Evolutionary conservation across 92 coral and sea anemone species (phyloP), one percentile per base, ranked within the genome.

Genomic region (Pocillopora meandrina): DNA sequence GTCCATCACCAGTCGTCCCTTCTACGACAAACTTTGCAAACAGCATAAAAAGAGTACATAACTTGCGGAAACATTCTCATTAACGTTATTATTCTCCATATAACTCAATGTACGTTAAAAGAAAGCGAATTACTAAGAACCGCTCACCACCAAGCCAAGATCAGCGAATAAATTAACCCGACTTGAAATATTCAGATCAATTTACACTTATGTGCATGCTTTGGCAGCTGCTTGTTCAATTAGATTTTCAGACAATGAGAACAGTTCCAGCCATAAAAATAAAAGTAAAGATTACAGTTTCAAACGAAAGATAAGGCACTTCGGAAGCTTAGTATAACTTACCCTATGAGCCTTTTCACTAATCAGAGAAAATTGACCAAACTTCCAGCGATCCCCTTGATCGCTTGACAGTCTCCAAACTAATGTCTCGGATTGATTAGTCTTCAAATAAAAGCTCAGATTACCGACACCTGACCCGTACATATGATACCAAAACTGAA

Each of bases 401-500:
- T 87, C 64, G 56, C 88, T 88, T 5, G 56, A 19, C 31, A 58
- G 72, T 12, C 63, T 68, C 93, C 93, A 90, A 20, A 87, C 90
- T 11, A 77, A 16, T 2, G 17, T 56, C 26, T 82, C 86, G 61
- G 93, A 73, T 56, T 86, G 70, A 71, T 87, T 87, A 52, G 90
- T 86, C 57, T 65, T 75, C 19, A 78, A 17, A 16, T 81, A 60
- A 17, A 90, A 76, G 20, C 61, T 56, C 31, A 90, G 82, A n/a
- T 66, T 68, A 10, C 88, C 90, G 3, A 86, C 78, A 61, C 86
- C 56, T 69, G 52, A 18, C 35, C 93, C 90, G 42, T 74, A 78
- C 90, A 90, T 83, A 82, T 82, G 90, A 71, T 86, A 90, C 93
- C 93, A 90, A 23, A 90, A 90, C 85, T 90, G 90, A 49, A 90